Base-by-base conservation (phyloP, 2,797 vertebrate genomes). In the Neosilurus hyrtlii region DNA sequence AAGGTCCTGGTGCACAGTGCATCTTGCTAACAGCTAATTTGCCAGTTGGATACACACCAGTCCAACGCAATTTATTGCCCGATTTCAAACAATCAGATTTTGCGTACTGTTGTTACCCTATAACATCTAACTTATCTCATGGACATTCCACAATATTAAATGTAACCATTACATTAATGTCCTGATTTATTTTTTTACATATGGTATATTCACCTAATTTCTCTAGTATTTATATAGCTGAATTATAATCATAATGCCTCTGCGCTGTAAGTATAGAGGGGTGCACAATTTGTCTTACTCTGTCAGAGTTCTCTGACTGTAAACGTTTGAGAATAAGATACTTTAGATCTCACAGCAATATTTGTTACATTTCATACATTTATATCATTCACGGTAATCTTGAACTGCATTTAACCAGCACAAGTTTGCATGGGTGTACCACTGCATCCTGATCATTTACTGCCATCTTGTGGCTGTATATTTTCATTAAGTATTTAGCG, bases 401-500 rank as follows among this genome's bases (percentile, higher is more conserved):
- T 24, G 43, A 72, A 9, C 49, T 74, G 16, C 16, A 57, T 35
- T 35, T 74, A 37, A 54, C 20, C 52, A 52, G n/a, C 16, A 30
- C 52, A 57, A 35, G 9, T 9, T 74, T 12, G 15, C 4, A 1
- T 57, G 0, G 26, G 11, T 5, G 26, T 9, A 43, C 9, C 30
- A 67, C 10, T 51, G 37, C 37, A 9, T 61, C 15, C 18, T 81
- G 59, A 72, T 43, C 24, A 22, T 78, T 74, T 86, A 88, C 83
- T 88, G 76, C 83, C 84, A 72, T 81, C 89, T 88, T 52, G 79
- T 87, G 84, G 84, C 52, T 43, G n/a, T 18, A 16, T n/a, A 3
- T 9, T 26, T 18, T 4, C 80, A 56, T 67, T 6, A 43, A n/a
- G 20, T 16, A 30, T 24, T 12, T 49, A 16, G 9, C 14, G 30